Evolutionary conservation across 2,797 vertebrate genomes (phyloP).

Genomic region (Alfaro cultratus): DNA sequence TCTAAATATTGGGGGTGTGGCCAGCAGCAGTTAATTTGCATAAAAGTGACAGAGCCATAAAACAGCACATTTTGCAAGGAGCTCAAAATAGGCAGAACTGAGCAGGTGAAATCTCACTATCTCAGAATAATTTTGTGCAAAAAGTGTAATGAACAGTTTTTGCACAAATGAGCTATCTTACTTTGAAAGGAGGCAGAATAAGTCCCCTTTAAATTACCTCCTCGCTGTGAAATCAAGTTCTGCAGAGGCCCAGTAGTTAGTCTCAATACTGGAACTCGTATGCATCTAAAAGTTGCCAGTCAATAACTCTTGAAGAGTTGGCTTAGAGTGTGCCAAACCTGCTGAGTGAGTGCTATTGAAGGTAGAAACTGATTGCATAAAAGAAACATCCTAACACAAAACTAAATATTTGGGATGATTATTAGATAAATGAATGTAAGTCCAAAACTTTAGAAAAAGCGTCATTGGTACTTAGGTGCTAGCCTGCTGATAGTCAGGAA

Average conservation of each 20-base stretch:
- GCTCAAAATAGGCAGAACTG: too few relatives aligned
- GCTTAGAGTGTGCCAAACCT: conserved; percentile 36
- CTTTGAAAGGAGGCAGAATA: too few relatives aligned
- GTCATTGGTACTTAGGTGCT: conserved; percentile 76
- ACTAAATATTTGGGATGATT: background rate
- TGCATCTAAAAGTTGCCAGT: background rate
- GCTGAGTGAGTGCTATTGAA: conserved; percentile 31
- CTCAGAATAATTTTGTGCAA: too few relatives aligned
- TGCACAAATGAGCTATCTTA: too few relatives aligned
- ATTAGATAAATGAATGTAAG: conserved; percentile 15
- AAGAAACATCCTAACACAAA: conserved; percentile 2
- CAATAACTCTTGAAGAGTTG: background rate
- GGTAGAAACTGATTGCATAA: conserved; percentile 5
- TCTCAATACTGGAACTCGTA: background rate
- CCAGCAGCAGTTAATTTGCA: too few relatives aligned
- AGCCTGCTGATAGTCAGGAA: conserved; percentile 84
- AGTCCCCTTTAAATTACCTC: background rate
- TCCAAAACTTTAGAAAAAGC: conserved; percentile 2
- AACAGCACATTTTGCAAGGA: too few relatives aligned
- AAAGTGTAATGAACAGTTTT: too few relatives aligned
- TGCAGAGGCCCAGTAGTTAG: background rate
- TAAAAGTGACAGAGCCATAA: too few relatives aligned
- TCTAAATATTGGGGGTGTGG: too few relatives aligned
- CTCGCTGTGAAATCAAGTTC: background rate
- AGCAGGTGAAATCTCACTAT: too few relatives aligned